phyloP scores from a whole-genome alignment of 2,888 invertebrate genomes.

The Himalopsyche japonica region DNA sequence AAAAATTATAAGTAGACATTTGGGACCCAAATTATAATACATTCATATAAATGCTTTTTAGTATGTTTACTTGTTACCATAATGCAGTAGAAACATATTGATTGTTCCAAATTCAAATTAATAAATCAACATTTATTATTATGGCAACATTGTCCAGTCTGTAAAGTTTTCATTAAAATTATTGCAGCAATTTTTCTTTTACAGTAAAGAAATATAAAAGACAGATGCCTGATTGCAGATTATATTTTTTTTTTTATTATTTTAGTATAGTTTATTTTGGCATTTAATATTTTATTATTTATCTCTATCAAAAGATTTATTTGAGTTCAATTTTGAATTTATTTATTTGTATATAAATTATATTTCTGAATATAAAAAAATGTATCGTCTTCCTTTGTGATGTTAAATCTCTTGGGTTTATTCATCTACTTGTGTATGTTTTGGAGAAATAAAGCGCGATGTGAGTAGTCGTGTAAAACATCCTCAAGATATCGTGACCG shows the following conservation, averaged over 20 bases:
- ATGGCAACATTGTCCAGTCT: too few species aligned
- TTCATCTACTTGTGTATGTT: not conserved
- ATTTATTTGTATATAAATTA: not conserved
- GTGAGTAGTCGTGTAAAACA: not conserved
- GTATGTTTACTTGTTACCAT: too few species aligned
- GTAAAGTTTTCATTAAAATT: too few species aligned
- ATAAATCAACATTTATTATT: not conserved
- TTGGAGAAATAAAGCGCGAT: not conserved
- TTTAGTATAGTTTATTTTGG: not conserved
- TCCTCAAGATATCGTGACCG: not conserved
- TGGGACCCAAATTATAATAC: too few species aligned
- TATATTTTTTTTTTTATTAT: not conserved
- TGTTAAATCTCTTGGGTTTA: not conserved
- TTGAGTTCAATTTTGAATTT: not conserved
- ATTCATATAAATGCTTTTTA: too few species aligned
- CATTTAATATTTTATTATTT: not conserved
- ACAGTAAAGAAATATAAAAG: not conserved
- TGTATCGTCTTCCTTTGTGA: not conserved
- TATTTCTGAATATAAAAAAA: not conserved
- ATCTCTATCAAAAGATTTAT: not conserved
- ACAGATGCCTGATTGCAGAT: not conserved
- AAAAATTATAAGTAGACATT: too few species aligned
- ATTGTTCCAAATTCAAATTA: too few species aligned
- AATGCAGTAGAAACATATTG: too few species aligned
- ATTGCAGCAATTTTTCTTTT: not conserved